phyloP scores from a whole-genome alignment of 2,797 vertebrate species.

The Holocentrus rufus region DNA sequence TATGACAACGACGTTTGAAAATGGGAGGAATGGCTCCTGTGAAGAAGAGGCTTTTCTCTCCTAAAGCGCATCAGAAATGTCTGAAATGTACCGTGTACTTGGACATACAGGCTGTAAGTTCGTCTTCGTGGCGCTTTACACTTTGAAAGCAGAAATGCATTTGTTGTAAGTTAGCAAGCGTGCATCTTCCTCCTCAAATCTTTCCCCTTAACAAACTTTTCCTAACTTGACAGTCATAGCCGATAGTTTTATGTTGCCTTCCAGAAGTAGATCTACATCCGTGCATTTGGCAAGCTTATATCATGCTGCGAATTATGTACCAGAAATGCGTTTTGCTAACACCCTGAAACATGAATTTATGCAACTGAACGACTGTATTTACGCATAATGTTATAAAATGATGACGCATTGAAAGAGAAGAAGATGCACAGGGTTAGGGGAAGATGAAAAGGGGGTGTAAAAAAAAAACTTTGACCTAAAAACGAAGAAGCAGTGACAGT shows the following conservation, averaged over 20 bases:
- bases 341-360: neutral
- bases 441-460: neutral
- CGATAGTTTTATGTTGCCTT: neutral
- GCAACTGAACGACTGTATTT: neutral
- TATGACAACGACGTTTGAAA: conserved; percentile 76
- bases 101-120: conserved; percentile 80
- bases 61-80: conserved; percentile 57
- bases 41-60: conserved; percentile 36
- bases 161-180: conserved; percentile 33
- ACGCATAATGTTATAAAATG: neutral
- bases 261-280: neutral
- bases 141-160: neutral
- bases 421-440: no score
- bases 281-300: neutral
- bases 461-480: neutral
- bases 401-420: no score
- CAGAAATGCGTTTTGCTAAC: neutral
- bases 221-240: no score
- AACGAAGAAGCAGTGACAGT: neutral
- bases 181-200: neutral
- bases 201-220: neutral
- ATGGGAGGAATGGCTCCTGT: conserved; percentile 59
- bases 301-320: neutral
- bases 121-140: conserved; percentile 19
- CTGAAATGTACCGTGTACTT: conserved; percentile 79